Evolutionary conservation across 1,140 invertebrate genomes (phyloP), one percentile per base, ranked within the genome.

Genomic region (Drosophila rufa): DNA sequence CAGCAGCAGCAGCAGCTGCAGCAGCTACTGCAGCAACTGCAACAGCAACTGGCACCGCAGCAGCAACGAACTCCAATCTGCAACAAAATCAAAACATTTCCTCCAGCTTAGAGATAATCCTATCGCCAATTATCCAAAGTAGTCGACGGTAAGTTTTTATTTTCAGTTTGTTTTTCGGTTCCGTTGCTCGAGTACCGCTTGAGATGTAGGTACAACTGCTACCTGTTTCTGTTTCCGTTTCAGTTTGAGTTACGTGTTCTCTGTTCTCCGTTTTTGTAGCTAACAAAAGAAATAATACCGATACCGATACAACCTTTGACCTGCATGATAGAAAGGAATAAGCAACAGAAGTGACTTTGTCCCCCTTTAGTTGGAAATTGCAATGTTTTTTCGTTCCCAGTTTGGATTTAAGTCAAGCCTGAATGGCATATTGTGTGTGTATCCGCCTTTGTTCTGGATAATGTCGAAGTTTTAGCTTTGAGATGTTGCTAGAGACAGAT

Each of bases 121-220:
- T 92, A 79, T 92, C 92, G 80, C 92, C 92, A 92, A 92, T 92
- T 87, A 92, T 92, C 80, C 92, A 92, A 92, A 92, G 92, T 92
- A 92, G 87, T 91, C 87, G 92, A 82, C 92, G 92, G 92, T 92
- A 92, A 92, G 92, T 92, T 92, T 82, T 73, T 76, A 78, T 87
- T 57, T 86, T 83, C 30, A 38, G 66, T 82, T 81, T 77, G 43
- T 40, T 57, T 57, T 62, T 80, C 38, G 70, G 40, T 74, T 68
- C 22, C 25, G 50, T 75, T 82, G 70, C 38, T 51, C 12, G n/a
- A 59, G 43, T 70, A 47, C 64, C 57, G 42, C 56, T 40, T 47
- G 64, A 61, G 25, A 22, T 36, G 57, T 46, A 73, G 67, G 68
- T 60, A 73, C 55, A 59, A 45, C 58, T 50, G 42, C 46, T 45